Evolutionary conservation across 2,888 invertebrate genomes (phyloP), one percentile per base, ranked within the genome.

Genomic region (Acronicta aceris): DNA sequence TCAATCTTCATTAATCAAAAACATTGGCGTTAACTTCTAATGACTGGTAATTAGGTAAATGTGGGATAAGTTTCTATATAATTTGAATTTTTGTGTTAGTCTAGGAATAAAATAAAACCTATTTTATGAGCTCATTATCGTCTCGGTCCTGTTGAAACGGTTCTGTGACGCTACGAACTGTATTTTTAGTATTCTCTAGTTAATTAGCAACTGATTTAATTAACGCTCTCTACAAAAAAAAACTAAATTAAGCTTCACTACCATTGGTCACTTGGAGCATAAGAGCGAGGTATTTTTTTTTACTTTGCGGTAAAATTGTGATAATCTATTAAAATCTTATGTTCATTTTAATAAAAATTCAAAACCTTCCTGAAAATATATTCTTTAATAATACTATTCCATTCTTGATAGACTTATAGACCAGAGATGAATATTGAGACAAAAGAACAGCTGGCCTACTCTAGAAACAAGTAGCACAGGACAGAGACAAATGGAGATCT

Each of bases 1-100:
- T 90, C 85, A 86, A 88, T 89, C 87, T 88, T 88, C 85, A 89
- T 90, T 87, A 88, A 87, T 88, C 84, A 85, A 74, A 76, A 80
- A 81, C 74, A 81, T 83, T 71, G 83, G 79, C 85, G 83, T 84
- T 84, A 83, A 84, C 85, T 85, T 82, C 81, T 87, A 89, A 89
- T 83, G 86, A 86, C 87, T 86, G 77, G 85, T 87, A 87, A 89
- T 89, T 88, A 88, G 78, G 81, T 78, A 66, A 78, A 79, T 72
- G 71, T 76, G 76, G 67, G 63, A 77, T 76, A 72, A 79, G 79
- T 75, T 72, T 67, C 56, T 74, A 68, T 58, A 55, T 40, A 16
- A 55, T 45, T 70, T 46, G 10, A 43, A 43, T 67, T 56, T 55
- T 15, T 42, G 36, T 30, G 46, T 33, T 25, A 13, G 17, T 47